Evolutionary conservation across 1,140 invertebrate genomes (phyloP).

Genomic region (Cotesia chilonis): DNA sequence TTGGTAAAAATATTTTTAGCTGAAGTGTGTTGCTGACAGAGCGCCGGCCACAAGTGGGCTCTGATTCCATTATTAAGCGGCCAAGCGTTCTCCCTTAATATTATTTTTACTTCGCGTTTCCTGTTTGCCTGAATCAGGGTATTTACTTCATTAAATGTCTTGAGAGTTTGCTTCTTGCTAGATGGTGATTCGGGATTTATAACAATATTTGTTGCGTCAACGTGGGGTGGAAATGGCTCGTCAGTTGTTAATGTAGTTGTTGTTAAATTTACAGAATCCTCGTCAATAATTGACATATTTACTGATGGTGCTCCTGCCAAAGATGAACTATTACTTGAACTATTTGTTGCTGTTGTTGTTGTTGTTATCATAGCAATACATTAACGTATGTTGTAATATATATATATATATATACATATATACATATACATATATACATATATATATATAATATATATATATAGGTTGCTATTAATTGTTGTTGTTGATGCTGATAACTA

Average conservation of each 20-base stretch:
- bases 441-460: too few relatives aligned
- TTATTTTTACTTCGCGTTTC: slow-evolving; percentile 79
- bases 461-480: too few relatives aligned
- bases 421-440: too few relatives aligned
- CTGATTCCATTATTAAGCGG: slow-evolving; percentile 82
- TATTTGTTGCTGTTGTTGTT: too few relatives aligned
- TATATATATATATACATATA: too few relatives aligned
- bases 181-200: slow-evolving; percentile 71
- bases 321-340: too few relatives aligned
- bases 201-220: slow-evolving; percentile 76
- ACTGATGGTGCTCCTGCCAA: too few relatives aligned
- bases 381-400: too few relatives aligned
- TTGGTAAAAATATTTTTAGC: slow-evolving; percentile 74
- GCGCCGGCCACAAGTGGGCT: slow-evolving; percentile 82
- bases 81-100: slow-evolving; percentile 83
- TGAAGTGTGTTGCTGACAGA: slow-evolving; percentile 82
- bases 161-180: slow-evolving; percentile 78
- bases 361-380: slow-evolving; percentile 51
- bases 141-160: slow-evolving; percentile 79
- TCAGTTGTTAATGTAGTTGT: slow-evolving; percentile 72
- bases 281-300: too few relatives aligned
- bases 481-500: slow-evolving; percentile 13
- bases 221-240: slow-evolving; percentile 77
- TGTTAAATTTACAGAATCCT: slow-evolving; percentile 56
- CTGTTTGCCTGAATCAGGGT: slow-evolving; percentile 74